Base-by-base conservation (phyloP, 2,888 invertebrate genomes). In the Apeira syringaria region DNA sequence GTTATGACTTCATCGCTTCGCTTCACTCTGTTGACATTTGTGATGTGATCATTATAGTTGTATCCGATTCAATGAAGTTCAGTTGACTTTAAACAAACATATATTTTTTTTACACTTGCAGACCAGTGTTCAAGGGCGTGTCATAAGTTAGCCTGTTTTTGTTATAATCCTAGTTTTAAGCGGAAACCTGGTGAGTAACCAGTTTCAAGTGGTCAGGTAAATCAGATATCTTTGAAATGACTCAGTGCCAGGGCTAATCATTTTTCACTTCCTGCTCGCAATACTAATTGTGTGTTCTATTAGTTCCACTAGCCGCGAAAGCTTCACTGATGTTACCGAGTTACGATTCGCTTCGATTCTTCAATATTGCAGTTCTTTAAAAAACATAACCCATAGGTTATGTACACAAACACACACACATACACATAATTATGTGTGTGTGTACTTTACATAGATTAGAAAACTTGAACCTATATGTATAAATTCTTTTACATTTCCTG, bases 1-100 rank as follows among this genome's bases (percentile, higher is more conserved):
- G 68, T 65, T 80, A 82, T 85, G 87, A 86, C 83, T 80, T 87
- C 86, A 87, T 82, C 79, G 64, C 54, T 56, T 61, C 61, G 61
- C 56, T 47, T 44, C 59, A 60, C 56, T 65, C 55, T 65, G 67
- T 70, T 72, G 70, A 69, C 66, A 64, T 61, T 69, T 62, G 47
- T 68, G 62, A 48, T 58, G 46, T 55, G 50, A 57, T 51, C 56
- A 61, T 60, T 59, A 54, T 57, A 42, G 45, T 34, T 53, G 50
- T 50, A 48, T 55, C 48, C 47, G 4, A 51, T 38, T 61, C 56
- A 50, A 47, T 53, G 52, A 39, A 38, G 29, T 44, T 50, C 38
- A 31, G 41, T 42, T 40, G 39, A 43, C 56, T 50, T 43, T 45
- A 50, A 55, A 53, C 40, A 43, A 51, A 54, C 47, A 38, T 32